Base-by-base conservation (phyloP, 2,888 invertebrate genomes). In the Nomada ruficornis region DNA sequence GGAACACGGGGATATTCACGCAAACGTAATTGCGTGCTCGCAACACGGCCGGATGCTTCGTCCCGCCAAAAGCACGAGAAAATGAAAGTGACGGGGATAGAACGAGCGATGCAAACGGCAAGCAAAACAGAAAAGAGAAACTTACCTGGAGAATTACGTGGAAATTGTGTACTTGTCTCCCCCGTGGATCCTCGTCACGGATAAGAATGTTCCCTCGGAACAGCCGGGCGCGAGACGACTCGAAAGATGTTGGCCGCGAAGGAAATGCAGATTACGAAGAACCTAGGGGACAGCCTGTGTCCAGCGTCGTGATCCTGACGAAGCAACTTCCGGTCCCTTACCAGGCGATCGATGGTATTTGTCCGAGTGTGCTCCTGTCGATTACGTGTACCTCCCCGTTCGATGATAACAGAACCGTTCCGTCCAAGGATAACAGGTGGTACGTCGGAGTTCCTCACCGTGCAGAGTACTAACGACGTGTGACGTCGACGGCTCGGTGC, bases 381-480 rank as follows among this genome's bases (percentile, higher is more conserved):
- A 54, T n/a, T n/a, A 55, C 59, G 60, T 60, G 18, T 59, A 29
- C 54, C 29, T 44, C 18, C n/a, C 52, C 13, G 20, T 26, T 5
- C n/a, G 75, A 23, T 11, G 74, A 52, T 36, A 67, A 63, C 52
- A 26, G 55, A 29, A 54, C 67, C 15, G 67, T 55, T 20, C 62
- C 62, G 65, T 62, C 67, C 63, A 54, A 67, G 59, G 59, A 75
- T 87, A 88, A 85, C 85, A 88, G 88, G 88, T 88, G 89, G 89
- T 64, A 84, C 83, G 85, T 69, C 79, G 76, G 85, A 85, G 90
- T 87, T 92, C 90, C 86, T 91, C 87, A 89, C 92, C 84, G 91
- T 86, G 82, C 91, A 89, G 89, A 91, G 90, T 87, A 90, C 90
- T 89, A 91, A 90, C 91, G 92, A 91, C 90, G 90, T 93, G 89